phyloP scores from a whole-genome alignment of 2,888 invertebrate species.

The Cantharis flavilabris region DNA sequence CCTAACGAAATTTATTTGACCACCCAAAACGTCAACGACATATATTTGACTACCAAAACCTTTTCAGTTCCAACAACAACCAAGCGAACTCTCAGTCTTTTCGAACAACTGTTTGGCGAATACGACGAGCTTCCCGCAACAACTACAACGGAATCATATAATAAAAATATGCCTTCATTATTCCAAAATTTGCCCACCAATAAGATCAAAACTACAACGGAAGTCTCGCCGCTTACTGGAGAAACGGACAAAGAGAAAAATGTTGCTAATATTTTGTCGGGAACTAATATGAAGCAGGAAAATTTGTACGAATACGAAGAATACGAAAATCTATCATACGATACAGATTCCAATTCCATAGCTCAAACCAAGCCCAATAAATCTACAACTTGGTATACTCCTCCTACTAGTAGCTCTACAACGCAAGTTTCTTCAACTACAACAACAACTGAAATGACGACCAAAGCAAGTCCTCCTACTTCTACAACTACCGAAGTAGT shows the following conservation, averaged over 20 bases:
- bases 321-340: conserved; percentile 34
- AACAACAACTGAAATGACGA: neutral
- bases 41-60: conserved; percentile 31
- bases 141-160: conserved; percentile 23
- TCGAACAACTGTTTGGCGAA: conserved; percentile 55
- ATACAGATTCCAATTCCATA: conserved; percentile 43
- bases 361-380: conserved; percentile 41
- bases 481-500: conserved; percentile 22
- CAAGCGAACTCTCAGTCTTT: conserved; percentile 50
- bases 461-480: neutral
- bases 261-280: conserved; percentile 40
- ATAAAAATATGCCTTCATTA: conserved; percentile 27
- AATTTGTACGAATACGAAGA: conserved; percentile 47
- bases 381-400: conserved; percentile 25
- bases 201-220: conserved; percentile 33
- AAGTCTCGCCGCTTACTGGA: conserved; percentile 30
- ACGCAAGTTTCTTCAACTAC: conserved; percentile 28
- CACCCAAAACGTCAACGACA: conserved; percentile 37
- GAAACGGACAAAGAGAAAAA: conserved; percentile 14
- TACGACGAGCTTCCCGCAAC: conserved; percentile 48
- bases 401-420: conserved; percentile 30
- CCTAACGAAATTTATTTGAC: conserved; percentile 43
- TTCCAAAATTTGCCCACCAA: conserved; percentile 39
- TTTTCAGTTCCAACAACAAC: conserved; percentile 48
- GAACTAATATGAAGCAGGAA: conserved; percentile 42